Conservation (phyloP, 2,888 invertebrate genomes). For the Maniola hyperantus region DNA sequence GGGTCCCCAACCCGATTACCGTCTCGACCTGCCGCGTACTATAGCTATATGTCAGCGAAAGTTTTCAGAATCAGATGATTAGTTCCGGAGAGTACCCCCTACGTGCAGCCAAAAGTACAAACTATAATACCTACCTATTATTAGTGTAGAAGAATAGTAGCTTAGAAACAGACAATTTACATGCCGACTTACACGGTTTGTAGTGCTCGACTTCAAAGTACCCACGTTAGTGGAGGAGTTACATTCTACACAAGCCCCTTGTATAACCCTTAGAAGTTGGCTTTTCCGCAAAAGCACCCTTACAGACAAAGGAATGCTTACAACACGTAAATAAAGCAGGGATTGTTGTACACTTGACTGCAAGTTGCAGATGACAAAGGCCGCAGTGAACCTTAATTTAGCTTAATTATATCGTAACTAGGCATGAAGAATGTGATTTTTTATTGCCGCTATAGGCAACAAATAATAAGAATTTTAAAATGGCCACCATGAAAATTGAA, state of each 20-base stretch:
- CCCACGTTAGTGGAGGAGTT: background rate
- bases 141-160: background rate
- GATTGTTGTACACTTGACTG: slow-evolving; percentile 30
- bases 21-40: too few species aligned
- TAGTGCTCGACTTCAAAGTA: background rate
- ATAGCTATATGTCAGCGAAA: too few species aligned
- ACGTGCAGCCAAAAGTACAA: too few species aligned
- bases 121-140: too few species aligned
- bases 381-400: slow-evolving; percentile 44
- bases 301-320: slow-evolving; percentile 21
- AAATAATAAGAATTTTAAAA: too few species aligned
- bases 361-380: slow-evolving; percentile 40
- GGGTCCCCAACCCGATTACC: too few species aligned
- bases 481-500: too few species aligned
- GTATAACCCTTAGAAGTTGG: slow-evolving; percentile 15
- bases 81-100: too few species aligned
- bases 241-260: slow-evolving; percentile 4
- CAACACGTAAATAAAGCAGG: slow-evolving; percentile 26
- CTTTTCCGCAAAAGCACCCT: background rate
- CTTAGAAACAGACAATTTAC: background rate
- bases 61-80: too few species aligned
- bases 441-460: too few species aligned
- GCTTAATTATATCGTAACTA: slow-evolving; percentile 44
- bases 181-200: background rate
- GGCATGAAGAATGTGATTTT: too few species aligned